A percentile compares a stretch with the other conserved stretches of the same genome.
phyloP scores from a whole-genome alignment of 2,113 vertebrate genomes.

The Anhinga anhinga region DNA sequence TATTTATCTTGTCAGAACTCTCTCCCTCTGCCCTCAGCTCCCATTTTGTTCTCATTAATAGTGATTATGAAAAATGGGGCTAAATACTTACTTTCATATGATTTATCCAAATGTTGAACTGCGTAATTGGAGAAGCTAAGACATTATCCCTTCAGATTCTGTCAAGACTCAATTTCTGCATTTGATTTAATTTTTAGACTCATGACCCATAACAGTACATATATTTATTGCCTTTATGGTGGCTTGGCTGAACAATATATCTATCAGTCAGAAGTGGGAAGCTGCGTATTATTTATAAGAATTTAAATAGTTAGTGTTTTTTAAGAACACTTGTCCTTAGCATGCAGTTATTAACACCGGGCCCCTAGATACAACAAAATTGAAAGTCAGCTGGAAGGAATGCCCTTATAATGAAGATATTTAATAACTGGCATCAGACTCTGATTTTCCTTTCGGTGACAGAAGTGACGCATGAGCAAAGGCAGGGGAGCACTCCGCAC shows the following conservation, averaged over 20 bases:
- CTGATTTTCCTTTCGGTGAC: background rate
- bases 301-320: slow-evolving; percentile 15
- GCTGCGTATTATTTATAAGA: background rate
- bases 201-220: slow-evolving; percentile 46
- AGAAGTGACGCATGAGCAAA: background rate
- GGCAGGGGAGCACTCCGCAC: background rate
- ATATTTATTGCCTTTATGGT: slow-evolving; percentile 28
- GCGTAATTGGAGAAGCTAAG: slow-evolving; percentile 56
- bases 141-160: slow-evolving; percentile 54
- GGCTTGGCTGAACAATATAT: background rate
- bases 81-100: slow-evolving; percentile 58
- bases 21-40: slow-evolving; percentile 51
- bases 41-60: slow-evolving; percentile 70
- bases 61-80: slow-evolving; percentile 55
- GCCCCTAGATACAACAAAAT: slow-evolving; percentile 15
- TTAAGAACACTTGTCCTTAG: slow-evolving; percentile 6
- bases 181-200: slow-evolving; percentile 66
- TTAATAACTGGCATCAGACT: background rate
- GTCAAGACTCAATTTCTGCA: slow-evolving; percentile 66
- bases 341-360: background rate
- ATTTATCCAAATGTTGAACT: slow-evolving; percentile 64
- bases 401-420: slow-evolving; percentile 49
- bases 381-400: slow-evolving; percentile 25
- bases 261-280: slow-evolving; percentile 17
- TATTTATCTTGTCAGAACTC: slow-evolving; percentile 72